Evolutionary conservation across 2,113 vertebrate species (phyloP).

Genomic region (Dromiciops gliroides): DNA sequence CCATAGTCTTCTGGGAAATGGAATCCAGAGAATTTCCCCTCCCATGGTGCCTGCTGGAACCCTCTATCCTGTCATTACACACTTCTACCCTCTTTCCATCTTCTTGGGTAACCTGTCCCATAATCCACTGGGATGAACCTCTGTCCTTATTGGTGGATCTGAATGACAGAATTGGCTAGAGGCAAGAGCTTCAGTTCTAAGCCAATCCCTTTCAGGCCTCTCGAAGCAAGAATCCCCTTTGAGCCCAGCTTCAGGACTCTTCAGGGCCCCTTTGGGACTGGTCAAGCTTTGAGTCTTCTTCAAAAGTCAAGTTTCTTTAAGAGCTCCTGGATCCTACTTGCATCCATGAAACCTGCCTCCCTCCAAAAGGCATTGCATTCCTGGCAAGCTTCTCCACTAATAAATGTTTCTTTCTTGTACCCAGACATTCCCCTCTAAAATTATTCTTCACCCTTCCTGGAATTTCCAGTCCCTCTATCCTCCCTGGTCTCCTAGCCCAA

Average conservation of each 20-base stretch:
- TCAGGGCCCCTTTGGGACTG: not conserved
- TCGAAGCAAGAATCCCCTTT: not conserved
- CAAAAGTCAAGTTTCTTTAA: not conserved
- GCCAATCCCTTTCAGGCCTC: no score
- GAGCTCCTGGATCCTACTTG: not conserved
- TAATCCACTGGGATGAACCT: not conserved
- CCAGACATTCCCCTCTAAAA: not conserved
- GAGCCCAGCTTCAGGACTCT: not conserved
- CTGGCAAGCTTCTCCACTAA: not conserved
- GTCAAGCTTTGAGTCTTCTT: not conserved
- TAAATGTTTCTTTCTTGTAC: not conserved
- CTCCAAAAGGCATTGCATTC: not conserved
- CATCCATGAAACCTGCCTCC: not conserved
- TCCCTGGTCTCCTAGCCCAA: not conserved
- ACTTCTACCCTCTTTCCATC: not conserved
- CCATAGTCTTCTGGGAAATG: not conserved
- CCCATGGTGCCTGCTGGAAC: not conserved
- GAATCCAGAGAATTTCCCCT: not conserved
- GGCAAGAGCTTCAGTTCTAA: not conserved
- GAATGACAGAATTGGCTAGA: not conserved
- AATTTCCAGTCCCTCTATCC: no score
- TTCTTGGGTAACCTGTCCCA: not conserved
- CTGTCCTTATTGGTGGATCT: not conserved
- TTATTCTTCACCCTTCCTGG: not conserved
- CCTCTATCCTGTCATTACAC: not conserved